Base-by-base conservation (phyloP, 2,797 vertebrate genomes). In the Gymnothorax javanicus region DNA sequence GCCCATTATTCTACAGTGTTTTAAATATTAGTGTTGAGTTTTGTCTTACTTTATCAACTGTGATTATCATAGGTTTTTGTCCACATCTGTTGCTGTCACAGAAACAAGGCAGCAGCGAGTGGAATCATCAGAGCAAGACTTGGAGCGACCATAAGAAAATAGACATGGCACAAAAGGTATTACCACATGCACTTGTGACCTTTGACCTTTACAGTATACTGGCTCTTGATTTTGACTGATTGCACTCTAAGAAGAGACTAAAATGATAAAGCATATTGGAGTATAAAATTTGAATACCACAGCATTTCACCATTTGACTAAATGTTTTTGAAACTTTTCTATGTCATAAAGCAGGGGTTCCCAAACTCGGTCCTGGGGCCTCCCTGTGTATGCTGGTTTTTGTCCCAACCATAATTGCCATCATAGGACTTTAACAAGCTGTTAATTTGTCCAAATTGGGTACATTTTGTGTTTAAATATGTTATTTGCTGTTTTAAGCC, bases 111-210 rank as follows among this genome's bases (percentile, higher is more conserved):
- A 93, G 82, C 87, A 93, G 86, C 87, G 96, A 96, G 91, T 97
- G 96, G 94, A 96, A 94, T 95, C 94, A 96, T 88, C 95, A 95
- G 83, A 95, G 95, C 92, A 97, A 95, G 93, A 94, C 96, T 90
- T 95, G 91, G 93, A 95, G 13, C 7, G 73, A 77, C 33, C 43
- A 43, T 11, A 52, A 95, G 93, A 95, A 97, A 92, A 97, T 94
- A 89, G 95, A 93, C 91, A 91, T 92, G 91, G 95, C 95, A 89
- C 93, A 96, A 91, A 95, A 96, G 93, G 94, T 95, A 94, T 96
- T 94, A 91, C 95, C 94, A 89, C 96, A 97, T 97, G 97, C 98
- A 95, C 92, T 89, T 20, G 25, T 54, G 75, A 79, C 20, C 75
- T 79, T 43, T 56, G 17, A 54, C 17, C 15, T 79, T 54, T 79